phyloP scores from a whole-genome alignment of 2,888 invertebrate species.

The Nomada hirtipes region DNA sequence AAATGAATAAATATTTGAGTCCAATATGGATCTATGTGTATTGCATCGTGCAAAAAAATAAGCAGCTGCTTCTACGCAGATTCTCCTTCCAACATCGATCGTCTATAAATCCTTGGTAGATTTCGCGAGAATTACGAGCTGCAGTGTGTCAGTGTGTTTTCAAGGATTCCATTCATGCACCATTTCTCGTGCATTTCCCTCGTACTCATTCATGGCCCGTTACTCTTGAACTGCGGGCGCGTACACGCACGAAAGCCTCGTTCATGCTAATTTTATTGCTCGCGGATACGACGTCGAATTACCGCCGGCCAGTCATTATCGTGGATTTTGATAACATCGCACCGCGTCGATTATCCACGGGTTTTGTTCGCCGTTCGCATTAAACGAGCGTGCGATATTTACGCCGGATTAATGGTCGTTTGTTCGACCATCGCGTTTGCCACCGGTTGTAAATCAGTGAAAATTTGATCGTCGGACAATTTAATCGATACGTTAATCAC shows the following conservation, averaged over 20 bases:
- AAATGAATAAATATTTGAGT: too few species aligned
- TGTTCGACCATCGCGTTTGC: slow-evolving; percentile 1
- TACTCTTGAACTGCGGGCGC: slow-evolving; percentile 72
- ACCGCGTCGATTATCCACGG: slow-evolving; percentile 46
- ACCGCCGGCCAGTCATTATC: slow-evolving; percentile 70
- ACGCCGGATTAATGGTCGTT: slow-evolving; percentile 38
- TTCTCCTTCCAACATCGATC: neutral
- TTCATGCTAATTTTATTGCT: slow-evolving; percentile 72
- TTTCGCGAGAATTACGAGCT: slow-evolving; percentile 21
- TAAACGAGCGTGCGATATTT: slow-evolving; percentile 48
- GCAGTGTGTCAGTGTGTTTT: slow-evolving; percentile 9
- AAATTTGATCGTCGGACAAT: slow-evolving; percentile 55
- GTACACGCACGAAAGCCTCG: slow-evolving; percentile 51
- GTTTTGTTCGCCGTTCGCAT: slow-evolving; percentile 35
- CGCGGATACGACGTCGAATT: slow-evolving; percentile 59
- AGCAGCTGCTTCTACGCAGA: neutral
- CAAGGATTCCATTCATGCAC: slow-evolving; percentile 67
- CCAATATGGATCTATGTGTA: too few species aligned
- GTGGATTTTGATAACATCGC: slow-evolving; percentile 65
- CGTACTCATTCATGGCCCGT: slow-evolving; percentile 73
- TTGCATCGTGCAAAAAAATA: neutral
- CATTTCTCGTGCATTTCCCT: slow-evolving; percentile 67
- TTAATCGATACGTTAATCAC: slow-evolving; percentile 60
- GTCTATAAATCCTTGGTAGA: neutral
- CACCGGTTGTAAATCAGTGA: slow-evolving; percentile 47